phyloP scores from a whole-genome alignment of 2,113 vertebrate species.

The Corythaixoides concolor region DNA sequence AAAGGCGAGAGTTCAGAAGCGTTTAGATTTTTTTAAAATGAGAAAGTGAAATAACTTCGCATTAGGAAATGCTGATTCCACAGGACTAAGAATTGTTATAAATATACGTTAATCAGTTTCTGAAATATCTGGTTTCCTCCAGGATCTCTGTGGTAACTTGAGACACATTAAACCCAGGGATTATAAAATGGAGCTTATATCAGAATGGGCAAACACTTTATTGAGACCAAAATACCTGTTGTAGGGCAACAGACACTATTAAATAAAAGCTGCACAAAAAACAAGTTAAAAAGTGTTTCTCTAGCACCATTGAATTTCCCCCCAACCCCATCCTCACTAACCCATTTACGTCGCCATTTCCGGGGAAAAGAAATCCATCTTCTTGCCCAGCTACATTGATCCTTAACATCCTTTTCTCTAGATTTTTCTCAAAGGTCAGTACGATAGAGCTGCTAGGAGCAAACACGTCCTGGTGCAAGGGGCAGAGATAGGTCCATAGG shows the following conservation, averaged over 20 bases:
- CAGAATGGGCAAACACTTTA: not conserved
- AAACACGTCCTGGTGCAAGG: not conserved
- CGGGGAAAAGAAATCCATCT: not conserved
- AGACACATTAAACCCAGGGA: not conserved
- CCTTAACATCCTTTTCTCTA: not conserved
- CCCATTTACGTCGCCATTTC: not conserved
- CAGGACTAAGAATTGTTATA: not conserved
- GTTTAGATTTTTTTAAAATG: not conserved
- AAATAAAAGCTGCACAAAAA: not conserved
- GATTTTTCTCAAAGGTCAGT: not conserved
- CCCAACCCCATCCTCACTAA: not conserved
- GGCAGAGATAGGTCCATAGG: not conserved
- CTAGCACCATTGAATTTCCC: not conserved
- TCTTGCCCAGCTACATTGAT: not conserved
- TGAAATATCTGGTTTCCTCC: not conserved
- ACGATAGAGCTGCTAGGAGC: not conserved
- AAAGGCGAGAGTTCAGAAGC: not conserved
- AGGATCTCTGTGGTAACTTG: not conserved
- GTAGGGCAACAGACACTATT: not conserved
- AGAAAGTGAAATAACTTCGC: not conserved
- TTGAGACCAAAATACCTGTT: not conserved
- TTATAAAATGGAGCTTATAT: not conserved
- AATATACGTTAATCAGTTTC: not conserved
- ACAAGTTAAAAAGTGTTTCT: not conserved
- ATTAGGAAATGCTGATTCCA: not conserved